Conservation (phyloP, 2,113 vertebrate genomes). For the Sardina pilchardus region DNA sequence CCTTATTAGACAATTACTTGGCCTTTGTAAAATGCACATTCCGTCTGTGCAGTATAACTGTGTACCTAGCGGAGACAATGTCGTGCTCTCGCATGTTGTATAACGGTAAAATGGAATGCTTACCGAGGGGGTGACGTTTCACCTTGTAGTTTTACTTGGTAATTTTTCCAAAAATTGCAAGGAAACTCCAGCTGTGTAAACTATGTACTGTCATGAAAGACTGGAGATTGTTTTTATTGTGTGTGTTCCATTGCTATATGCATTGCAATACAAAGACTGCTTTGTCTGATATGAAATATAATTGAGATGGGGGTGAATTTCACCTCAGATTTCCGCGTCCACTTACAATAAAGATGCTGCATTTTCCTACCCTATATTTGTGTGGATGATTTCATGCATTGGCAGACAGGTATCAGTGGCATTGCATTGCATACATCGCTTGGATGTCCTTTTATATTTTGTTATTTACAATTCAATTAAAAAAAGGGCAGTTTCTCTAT, state of each 20-base stretch:
- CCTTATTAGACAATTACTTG: background rate
- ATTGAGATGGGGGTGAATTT: background rate
- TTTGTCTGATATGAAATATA: constrained; percentile 22
- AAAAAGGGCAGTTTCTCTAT: no score
- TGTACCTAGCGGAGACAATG: background rate
- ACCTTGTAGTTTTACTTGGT: background rate
- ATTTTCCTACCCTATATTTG: background rate
- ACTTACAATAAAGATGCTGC: constrained; percentile 12
- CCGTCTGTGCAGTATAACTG: background rate
- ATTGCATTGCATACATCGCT: background rate
- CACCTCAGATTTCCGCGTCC: background rate
- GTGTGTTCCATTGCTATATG: constrained; percentile 10
- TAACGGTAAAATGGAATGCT: background rate
- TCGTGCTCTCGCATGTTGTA: background rate
- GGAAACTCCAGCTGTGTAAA: background rate
- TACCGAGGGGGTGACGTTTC: background rate
- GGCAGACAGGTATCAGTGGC: background rate
- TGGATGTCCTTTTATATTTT: no score
- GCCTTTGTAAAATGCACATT: constrained; percentile 8
- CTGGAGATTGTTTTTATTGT: constrained; percentile 23
- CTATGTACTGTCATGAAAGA: background rate
- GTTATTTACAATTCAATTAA: no score
- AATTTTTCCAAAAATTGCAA: background rate
- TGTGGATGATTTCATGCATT: background rate
- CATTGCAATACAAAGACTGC: constrained; percentile 39